A percentile compares a stretch with the other conserved stretches of the same genome.
phyloP scores from a whole-genome alignment of 2,113 vertebrate genomes.

The Pseudopodoces humilis region DNA sequence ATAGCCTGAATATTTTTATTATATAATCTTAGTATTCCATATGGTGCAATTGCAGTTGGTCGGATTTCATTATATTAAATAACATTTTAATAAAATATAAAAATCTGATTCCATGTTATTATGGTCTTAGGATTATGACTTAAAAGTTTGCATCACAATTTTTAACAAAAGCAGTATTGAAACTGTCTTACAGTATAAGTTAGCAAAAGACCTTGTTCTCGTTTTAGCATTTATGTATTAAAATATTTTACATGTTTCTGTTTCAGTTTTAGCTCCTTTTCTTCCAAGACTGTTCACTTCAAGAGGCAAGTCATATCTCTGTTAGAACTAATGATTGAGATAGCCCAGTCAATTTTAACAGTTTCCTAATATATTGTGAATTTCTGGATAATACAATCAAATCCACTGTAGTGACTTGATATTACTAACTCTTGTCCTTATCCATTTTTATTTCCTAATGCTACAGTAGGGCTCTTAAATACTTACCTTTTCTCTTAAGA shows the following conservation, averaged over 20 bases:
- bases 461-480: slow-evolving; percentile 10
- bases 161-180: slow-evolving; percentile 26
- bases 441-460: slow-evolving; percentile 26
- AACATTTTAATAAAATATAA: slow-evolving; percentile 41
- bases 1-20: slow-evolving; percentile 45
- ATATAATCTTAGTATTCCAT: slow-evolving; percentile 37
- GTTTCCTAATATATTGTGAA: slow-evolving; percentile 50
- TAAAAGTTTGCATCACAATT: not conserved
- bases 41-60: slow-evolving; percentile 12
- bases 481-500: slow-evolving; percentile 30
- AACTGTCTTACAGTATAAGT: not conserved
- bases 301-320: slow-evolving; percentile 87
- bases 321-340: slow-evolving; percentile 61
- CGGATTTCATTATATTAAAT: slow-evolving; percentile 41
- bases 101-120: slow-evolving; percentile 47
- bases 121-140: slow-evolving; percentile 11
- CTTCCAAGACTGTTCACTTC: slow-evolving; percentile 88
- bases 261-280: slow-evolving; percentile 88
- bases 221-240: slow-evolving; percentile 29
- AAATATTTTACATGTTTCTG: slow-evolving; percentile 67
- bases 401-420: slow-evolving; percentile 34
- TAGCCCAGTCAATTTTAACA: slow-evolving; percentile 43
- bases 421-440: slow-evolving; percentile 47
- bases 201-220: not conserved
- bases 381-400: slow-evolving; percentile 28